These are phyloP conservation scores for Perca fluviatilis DNA, from an alignment of 2,113 vertebrate species.

Conservation along the genomic window DNA sequence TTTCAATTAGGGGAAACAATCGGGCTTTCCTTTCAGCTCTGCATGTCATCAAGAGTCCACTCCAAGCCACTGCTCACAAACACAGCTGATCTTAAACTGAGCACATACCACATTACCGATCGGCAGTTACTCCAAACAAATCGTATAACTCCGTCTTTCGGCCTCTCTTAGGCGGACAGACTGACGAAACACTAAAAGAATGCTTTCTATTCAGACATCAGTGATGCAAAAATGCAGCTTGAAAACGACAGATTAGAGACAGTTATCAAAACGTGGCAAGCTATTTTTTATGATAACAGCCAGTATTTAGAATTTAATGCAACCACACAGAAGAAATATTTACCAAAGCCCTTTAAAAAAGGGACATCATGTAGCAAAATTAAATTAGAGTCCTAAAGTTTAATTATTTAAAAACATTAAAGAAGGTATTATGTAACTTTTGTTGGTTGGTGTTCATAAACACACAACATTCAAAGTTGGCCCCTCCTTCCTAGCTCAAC, in stretches of 20 bases:
- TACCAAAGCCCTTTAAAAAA: background rate
- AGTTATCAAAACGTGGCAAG: slow-evolving; percentile 51
- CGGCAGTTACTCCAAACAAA: slow-evolving; percentile 49
- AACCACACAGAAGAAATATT: background rate
- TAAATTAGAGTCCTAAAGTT: background rate
- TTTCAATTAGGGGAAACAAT: slow-evolving; percentile 82
- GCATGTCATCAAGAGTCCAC: slow-evolving; percentile 63
- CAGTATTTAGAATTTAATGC: background rate
- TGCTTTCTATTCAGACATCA: slow-evolving; percentile 72
- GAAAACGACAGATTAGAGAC: slow-evolving; percentile 66
- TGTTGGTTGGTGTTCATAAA: no score
- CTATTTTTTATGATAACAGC: background rate
- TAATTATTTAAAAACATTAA: background rate
- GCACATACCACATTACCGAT: slow-evolving; percentile 42
- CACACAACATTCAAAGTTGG: no score
- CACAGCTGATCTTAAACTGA: slow-evolving; percentile 55
- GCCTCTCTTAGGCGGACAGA: slow-evolving; percentile 38
- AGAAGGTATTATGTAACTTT: no score
- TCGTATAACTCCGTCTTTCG: slow-evolving; percentile 8
- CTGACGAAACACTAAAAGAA: slow-evolving; percentile 73
- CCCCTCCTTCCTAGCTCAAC: no score
- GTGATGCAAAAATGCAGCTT: slow-evolving; percentile 63
- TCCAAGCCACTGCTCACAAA: slow-evolving; percentile 54
- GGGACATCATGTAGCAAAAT: background rate
- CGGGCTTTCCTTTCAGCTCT: slow-evolving; percentile 71